Conservation (phyloP, 2,797 vertebrate species). For the Aplochiton taeniatus region DNA sequence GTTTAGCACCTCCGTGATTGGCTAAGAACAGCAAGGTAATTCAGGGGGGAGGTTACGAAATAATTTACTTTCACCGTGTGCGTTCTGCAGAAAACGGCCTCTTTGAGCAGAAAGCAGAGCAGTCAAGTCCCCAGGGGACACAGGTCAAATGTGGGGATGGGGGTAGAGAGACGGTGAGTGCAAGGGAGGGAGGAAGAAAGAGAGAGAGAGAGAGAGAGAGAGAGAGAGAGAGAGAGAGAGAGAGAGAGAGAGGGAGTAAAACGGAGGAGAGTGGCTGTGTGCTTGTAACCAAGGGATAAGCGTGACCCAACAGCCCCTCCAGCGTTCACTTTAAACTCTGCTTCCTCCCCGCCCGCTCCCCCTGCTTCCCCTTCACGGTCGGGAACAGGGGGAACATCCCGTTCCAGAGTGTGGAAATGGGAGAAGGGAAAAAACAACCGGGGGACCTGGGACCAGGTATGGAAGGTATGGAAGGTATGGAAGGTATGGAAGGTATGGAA, state of each 20-base stretch:
- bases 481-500: too few species aligned
- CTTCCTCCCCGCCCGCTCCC: constrained; percentile 26
- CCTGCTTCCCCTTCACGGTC: constrained; percentile 30
- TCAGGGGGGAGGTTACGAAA: too few species aligned
- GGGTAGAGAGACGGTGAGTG: background rate
- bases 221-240: constrained; percentile 14
- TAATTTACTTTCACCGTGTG: too few species aligned
- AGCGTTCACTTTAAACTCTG: constrained; percentile 61
- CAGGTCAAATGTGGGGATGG: background rate
- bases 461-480: too few species aligned
- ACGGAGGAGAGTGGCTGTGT: constrained; percentile 11
- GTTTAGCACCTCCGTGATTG: too few species aligned
- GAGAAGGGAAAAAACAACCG: constrained; percentile 62
- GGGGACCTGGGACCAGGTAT: constrained; percentile 33
- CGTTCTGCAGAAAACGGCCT: too few species aligned
- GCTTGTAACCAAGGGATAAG: constrained; percentile 27
- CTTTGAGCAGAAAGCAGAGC: too few species aligned
- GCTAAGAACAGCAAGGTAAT: too few species aligned
- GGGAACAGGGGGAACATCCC: constrained; percentile 22
- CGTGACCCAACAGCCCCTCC: constrained; percentile 55
- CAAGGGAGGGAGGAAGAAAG: background rate
- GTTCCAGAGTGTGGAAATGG: constrained; percentile 48
- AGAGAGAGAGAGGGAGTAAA: background rate
- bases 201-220: constrained; percentile 12
- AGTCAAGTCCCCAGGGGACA: too few species aligned